Conservation (phyloP, 2,797 vertebrate genomes). For the Amniataba percoides region DNA sequence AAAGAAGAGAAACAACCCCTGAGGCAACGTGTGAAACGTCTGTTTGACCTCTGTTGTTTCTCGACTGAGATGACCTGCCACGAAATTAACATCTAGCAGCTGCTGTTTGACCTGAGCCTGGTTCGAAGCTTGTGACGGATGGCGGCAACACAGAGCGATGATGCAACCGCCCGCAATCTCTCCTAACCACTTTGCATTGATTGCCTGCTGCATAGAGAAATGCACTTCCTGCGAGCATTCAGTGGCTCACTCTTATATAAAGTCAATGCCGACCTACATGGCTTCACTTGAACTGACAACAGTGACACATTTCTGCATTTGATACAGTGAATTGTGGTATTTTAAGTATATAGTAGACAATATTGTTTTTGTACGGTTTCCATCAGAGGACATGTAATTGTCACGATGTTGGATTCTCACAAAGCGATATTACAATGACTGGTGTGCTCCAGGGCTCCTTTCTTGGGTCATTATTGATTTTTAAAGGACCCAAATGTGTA, state of each 20-base stretch:
- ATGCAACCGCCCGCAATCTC: conserved; percentile 69
- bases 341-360: not conserved
- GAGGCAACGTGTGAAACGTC: not conserved
- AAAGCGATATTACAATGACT: not conserved
- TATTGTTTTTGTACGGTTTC: not conserved
- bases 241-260: not conserved
- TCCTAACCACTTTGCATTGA: conserved; percentile 26
- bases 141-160: conserved; percentile 28
- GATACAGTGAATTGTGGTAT: not conserved
- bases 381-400: not conserved
- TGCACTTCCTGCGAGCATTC: not conserved
- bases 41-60: not conserved
- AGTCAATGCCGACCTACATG: not conserved
- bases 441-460: not conserved
- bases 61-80: conserved; percentile 2
- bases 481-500: not conserved
- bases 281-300: not conserved
- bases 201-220: conserved; percentile 4
- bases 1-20: not conserved
- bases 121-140: conserved; percentile 4
- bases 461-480: not conserved
- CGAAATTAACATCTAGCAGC: not conserved
- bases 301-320: not conserved
- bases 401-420: not conserved
- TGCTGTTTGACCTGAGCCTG: conserved; percentile 17